A percentile compares a stretch with the other conserved stretches of the same genome.
Evolutionary conservation across 2,797 vertebrate species (phyloP).

Genomic region (Lycodopsis pacificus): DNA sequence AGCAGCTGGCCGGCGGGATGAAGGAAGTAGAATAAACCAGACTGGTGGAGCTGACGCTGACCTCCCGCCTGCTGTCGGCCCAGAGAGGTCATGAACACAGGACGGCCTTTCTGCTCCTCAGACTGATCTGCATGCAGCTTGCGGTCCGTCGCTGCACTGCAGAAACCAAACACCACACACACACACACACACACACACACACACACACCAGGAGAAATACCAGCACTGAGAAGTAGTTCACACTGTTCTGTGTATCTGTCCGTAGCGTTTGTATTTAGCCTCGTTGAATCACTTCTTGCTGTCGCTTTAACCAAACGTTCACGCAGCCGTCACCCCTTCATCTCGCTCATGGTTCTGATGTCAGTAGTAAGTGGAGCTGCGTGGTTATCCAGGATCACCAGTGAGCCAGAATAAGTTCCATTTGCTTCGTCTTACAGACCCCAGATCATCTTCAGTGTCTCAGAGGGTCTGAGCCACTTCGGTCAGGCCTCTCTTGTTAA

Average conservation of each 20-base stretch:
- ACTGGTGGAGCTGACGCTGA: constrained; percentile 77
- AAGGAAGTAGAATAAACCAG: constrained; percentile 72
- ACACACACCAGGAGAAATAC: too few relatives aligned
- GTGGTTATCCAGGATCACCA: background rate
- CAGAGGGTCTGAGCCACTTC: background rate
- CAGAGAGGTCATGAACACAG: constrained; percentile 73
- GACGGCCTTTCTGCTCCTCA: constrained; percentile 54
- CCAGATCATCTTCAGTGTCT: background rate
- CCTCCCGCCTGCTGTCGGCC: constrained; percentile 70
- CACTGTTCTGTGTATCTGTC: too few relatives aligned
- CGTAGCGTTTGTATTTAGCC: background rate
- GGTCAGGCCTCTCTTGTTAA: background rate
- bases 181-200: too few relatives aligned
- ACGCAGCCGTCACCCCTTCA: background rate
- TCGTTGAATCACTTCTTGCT: background rate
- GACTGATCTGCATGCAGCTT: background rate
- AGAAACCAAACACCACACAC: background rate
- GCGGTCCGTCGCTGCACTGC: background rate
- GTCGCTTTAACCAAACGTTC: background rate
- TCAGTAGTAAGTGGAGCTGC: background rate
- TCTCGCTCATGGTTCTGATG: background rate
- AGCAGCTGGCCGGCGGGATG: constrained; percentile 77
- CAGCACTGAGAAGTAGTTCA: background rate
- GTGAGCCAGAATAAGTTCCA: background rate
- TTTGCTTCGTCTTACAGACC: background rate